Base-by-base conservation (phyloP, 2,113 vertebrate species). In the Ailuropoda melanoleuca region DNA sequence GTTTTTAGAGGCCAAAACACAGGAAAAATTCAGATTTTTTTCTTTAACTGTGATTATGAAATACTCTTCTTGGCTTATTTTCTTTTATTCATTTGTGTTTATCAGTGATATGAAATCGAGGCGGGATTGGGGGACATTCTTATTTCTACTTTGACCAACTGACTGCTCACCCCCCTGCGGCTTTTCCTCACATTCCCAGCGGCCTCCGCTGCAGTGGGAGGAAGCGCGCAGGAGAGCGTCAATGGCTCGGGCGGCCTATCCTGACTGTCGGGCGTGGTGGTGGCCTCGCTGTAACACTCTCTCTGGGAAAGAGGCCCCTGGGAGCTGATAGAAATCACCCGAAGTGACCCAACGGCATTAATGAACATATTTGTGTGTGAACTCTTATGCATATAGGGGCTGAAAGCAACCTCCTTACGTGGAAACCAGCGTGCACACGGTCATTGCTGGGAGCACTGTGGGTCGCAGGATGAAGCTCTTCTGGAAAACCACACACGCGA, bases 211-310 rank as follows among this genome's bases (percentile, higher is more conserved):
- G 23, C 6, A 0, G 4, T 24, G 4, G 46, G 13, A 82, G 58
- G 5, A 15, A n/a, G 46, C 8, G 0, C 9, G 24, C 21, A 4
- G 8, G 14, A 18, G 62, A 12, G 46, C 19, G 39, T 23, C 4
- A 8, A 4, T 4, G 14, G 11, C 74, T 9, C 24, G 1, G 18
- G 60, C 0, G 3, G 31, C n/a, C 34, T 5, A 1, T 23, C 34
- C 23, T 11, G 2, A 46, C 24, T 4, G 1, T 11, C 4, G 1
- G 24, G 24, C 37, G 11, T 24, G 39, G 34, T 3, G 21, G 56
- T 5, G 26, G 34, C 26, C 17, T 24, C 10, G 5, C 19, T 34
- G 23, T 18, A 2, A 8, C 12, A 5, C 50, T 8, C 46, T 75
- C 55, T 31, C 48, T 34, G 8, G 12, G 26, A 72, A 72, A 8